Percentiles rank a stretch among this genome's conserved stretches.
phyloP scores from a whole-genome alignment of 2,888 invertebrate species.

The Drosophila meridionalis region DNA sequence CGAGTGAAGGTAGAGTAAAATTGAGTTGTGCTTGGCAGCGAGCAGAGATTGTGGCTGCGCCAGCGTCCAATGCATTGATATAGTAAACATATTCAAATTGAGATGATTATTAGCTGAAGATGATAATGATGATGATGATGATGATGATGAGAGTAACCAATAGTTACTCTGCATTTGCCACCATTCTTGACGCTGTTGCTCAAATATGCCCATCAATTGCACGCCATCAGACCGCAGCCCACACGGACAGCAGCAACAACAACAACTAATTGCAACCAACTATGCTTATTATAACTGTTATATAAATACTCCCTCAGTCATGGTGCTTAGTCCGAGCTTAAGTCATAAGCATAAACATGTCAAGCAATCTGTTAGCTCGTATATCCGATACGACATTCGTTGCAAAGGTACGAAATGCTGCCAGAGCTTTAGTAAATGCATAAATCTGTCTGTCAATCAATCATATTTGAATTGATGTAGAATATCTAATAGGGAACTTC shows the following conservation, averaged over 20 bases:
- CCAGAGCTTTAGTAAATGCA: neutral
- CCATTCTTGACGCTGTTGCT: neutral
- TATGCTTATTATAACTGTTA: neutral
- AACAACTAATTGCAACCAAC: neutral
- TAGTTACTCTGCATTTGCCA: neutral
- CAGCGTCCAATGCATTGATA: conserved; percentile 35
- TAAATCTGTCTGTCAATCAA: neutral
- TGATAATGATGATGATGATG: neutral
- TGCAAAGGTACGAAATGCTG: neutral
- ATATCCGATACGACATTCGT: conserved; percentile 1
- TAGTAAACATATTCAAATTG: conserved; percentile 38
- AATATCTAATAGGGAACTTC: neutral
- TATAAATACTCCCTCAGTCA: too few relatives aligned
- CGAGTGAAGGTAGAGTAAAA: neutral
- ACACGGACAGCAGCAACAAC: neutral
- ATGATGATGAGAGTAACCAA: conserved; percentile 21
- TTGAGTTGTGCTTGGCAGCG: neutral
- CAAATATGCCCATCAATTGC: neutral
- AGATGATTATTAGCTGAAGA: conserved; percentile 10
- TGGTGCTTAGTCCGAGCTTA: neutral
- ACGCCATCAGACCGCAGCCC: neutral
- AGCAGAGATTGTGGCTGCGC: conserved; percentile 17
- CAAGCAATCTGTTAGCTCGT: neutral
- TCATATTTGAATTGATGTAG: neutral
- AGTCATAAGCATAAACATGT: neutral